phyloP scores from a whole-genome alignment of 1,140 invertebrate species.

The Eciton burchellii region DNA sequence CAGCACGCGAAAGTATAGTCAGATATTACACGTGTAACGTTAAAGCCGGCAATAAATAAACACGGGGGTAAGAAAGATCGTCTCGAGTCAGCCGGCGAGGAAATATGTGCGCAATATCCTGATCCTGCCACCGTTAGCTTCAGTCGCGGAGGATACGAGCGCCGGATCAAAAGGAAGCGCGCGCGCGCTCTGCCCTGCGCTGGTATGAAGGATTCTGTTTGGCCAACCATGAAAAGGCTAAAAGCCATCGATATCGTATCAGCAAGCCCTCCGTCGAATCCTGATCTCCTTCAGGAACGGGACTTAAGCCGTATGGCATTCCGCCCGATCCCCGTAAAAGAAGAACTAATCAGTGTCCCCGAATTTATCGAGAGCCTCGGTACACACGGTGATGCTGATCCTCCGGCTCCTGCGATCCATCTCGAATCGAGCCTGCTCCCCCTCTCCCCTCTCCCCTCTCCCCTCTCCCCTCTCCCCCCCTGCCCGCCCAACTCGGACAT shows the following conservation, averaged over 20 bases:
- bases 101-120: slow-evolving; percentile 67
- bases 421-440: too few relatives aligned
- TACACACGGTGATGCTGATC: slow-evolving; percentile 31
- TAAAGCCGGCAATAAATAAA: slow-evolving; percentile 69
- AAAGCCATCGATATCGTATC: slow-evolving; percentile 76
- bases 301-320: slow-evolving; percentile 72
- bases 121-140: slow-evolving; percentile 53
- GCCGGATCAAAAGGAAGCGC: slow-evolving; percentile 66
- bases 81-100: slow-evolving; percentile 16
- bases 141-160: slow-evolving; percentile 51
- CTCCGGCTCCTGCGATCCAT: neutral
- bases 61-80: slow-evolving; percentile 43
- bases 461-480: too few relatives aligned
- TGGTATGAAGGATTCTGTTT: slow-evolving; percentile 74
- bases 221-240: slow-evolving; percentile 76
- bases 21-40: slow-evolving; percentile 54
- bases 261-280: slow-evolving; percentile 64
- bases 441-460: too few relatives aligned
- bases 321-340: slow-evolving; percentile 58
- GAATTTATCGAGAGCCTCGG: slow-evolving; percentile 46
- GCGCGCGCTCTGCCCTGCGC: slow-evolving; percentile 7
- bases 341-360: slow-evolving; percentile 67
- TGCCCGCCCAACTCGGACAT: slow-evolving; percentile 10
- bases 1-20: slow-evolving; percentile 51
- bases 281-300: slow-evolving; percentile 59